Evolutionary conservation across 1,140 invertebrate genomes (phyloP).

Genomic region (Brachionus paranguensis): DNA sequence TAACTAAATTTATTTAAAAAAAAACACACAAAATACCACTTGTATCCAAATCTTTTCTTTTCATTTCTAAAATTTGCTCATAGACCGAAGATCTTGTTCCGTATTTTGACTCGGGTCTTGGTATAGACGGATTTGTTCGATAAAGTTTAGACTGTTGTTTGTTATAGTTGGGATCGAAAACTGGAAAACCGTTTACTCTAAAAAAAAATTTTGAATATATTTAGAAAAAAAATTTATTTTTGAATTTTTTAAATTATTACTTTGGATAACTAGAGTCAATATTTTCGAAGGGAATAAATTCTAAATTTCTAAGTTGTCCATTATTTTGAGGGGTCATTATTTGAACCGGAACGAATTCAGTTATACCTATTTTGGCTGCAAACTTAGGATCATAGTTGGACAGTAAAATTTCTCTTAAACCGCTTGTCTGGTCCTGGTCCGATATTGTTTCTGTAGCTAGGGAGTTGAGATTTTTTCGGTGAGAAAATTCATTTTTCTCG

Average conservation of each 20-base stretch:
- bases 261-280: constrained; percentile 24
- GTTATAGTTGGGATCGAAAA: constrained; percentile 11
- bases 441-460: background rate
- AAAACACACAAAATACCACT: background rate
- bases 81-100: constrained; percentile 8
- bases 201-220: background rate
- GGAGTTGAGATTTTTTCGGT: background rate
- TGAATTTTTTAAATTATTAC: background rate
- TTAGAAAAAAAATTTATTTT: background rate
- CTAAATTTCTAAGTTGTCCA: background rate
- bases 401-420: constrained; percentile 21
- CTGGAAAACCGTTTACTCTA: constrained; percentile 14
- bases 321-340: background rate
- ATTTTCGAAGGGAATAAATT: constrained; percentile 36
- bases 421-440: background rate
- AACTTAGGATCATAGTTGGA: constrained; percentile 35
- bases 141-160: background rate
- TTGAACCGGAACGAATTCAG: constrained; percentile 6
- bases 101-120: constrained; percentile 29
- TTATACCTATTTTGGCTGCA: background rate
- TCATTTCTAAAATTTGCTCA: constrained; percentile 25
- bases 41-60: background rate
- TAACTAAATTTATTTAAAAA: background rate
- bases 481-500: background rate
- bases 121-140: constrained; percentile 37